Percentiles rank a stretch among this genome's conserved stretches.
Evolutionary conservation across 2,888 invertebrate species (phyloP).

Genomic region (Morinoia aosen): DNA sequence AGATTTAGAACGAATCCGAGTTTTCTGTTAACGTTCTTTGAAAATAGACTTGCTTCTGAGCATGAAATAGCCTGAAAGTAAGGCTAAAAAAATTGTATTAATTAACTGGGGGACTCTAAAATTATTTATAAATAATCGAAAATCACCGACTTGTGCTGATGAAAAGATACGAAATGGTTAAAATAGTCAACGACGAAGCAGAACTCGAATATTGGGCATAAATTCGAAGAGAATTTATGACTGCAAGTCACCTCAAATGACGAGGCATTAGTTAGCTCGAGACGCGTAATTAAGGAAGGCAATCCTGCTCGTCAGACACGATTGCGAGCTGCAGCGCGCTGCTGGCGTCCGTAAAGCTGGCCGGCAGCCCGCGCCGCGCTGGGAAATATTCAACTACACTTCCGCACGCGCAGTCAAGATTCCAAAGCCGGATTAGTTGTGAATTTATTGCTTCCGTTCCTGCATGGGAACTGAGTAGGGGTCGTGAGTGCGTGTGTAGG

Average conservation of each 20-base stretch:
- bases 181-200: neutral
- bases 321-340: neutral
- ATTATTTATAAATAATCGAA: too few species aligned
- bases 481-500: neutral
- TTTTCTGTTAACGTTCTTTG: too few species aligned
- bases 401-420: neutral
- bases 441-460: slow-evolving; percentile 27
- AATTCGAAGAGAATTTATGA: neutral
- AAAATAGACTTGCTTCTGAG: too few species aligned
- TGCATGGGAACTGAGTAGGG: neutral
- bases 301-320: neutral
- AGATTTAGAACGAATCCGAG: too few species aligned
- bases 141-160: too few species aligned
- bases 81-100: too few species aligned
- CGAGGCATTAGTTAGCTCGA: neutral
- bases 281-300: neutral
- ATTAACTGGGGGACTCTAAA: too few species aligned
- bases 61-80: too few species aligned
- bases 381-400: neutral
- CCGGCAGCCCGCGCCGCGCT: neutral
- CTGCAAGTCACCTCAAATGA: neutral
- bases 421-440: slow-evolving; percentile 18
- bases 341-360: neutral
- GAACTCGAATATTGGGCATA: neutral
- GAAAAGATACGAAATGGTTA: too few species aligned